Evolutionary conservation across 2,888 invertebrate genomes (phyloP), one percentile per base, ranked within the genome.

Genomic region (Allygus modestus): DNA sequence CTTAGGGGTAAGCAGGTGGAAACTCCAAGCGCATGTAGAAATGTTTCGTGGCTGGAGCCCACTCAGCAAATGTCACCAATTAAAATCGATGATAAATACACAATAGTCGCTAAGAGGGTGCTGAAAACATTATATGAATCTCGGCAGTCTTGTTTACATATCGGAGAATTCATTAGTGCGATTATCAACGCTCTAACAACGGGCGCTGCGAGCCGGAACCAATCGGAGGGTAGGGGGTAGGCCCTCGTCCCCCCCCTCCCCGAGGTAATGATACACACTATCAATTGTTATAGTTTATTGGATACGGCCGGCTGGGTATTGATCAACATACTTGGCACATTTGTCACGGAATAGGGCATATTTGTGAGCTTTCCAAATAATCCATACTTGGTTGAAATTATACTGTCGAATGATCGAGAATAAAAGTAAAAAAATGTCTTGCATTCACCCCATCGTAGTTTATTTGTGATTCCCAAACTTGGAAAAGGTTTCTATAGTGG

Each of bases 261-360:
- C 28, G 4, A 31, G 28, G 28, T 28, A 65, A 65, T 65, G 65
- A 65, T 65, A 65, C 65, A 65, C 65, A 73, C 77, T 46, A 51
- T 77, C 77, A 77, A 77, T 46, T 46, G 31, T 73, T 73, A 77
- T 20, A 23, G 77, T 51, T 46, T 77, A 77, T 77, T 77, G 77
- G 77, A 77, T 23, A 43, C 77, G 46, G 43, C 77, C 46, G 37
- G 26, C 41, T 73, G 15, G 31, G 1, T 69, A 69, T 69, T 69
- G 41, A 73, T 73, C 73, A 73, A 73, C 73, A 73, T 23, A 73
- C 73, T 69, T 69, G 20, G 54, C 4, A 15, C 20, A 54, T 54
- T 54, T 54, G 54, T 54, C 54, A 54, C 23, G 54, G 20, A 54
- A 46, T 12, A 12, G 7, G 46, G 12, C 46, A 12, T 37, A 37